These are phyloP conservation scores for Heliconius erato DNA, from an alignment of 2,888 invertebrate genomes.

Conservation along the genomic window DNA sequence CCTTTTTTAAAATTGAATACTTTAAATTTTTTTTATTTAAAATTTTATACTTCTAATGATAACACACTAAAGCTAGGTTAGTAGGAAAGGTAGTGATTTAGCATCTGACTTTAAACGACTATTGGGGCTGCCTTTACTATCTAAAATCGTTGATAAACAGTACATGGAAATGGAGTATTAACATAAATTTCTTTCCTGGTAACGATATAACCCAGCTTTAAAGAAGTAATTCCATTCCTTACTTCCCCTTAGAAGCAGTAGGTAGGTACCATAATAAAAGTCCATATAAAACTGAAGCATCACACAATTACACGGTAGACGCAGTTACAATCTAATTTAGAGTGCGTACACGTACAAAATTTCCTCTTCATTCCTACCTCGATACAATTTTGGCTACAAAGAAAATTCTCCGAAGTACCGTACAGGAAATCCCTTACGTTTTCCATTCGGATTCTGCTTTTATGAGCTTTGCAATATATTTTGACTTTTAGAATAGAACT, in stretches of 20 bases:
- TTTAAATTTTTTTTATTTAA: no score
- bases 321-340: slow-evolving; percentile 21
- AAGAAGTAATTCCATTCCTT: background rate
- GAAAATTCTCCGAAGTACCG: background rate
- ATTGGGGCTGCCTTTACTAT: no score
- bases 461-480: background rate
- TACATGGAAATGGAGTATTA: background rate
- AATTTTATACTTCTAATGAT: no score
- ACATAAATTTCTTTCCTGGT: background rate
- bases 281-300: slow-evolving; percentile 16
- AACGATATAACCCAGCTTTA: background rate
- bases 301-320: slow-evolving; percentile 20
- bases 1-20: no score
- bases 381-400: slow-evolving; percentile 30
- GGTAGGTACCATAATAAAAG: background rate
- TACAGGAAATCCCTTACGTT: slow-evolving; percentile 35
- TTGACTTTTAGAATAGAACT: background rate
- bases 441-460: background rate
- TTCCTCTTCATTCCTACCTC: background rate
- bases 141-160: no score
- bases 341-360: slow-evolving; percentile 34
- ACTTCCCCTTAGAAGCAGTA: background rate
- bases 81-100: no score
- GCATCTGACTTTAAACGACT: no score
- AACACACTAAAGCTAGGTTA: no score